Base-by-base conservation (phyloP, 30 jellyfish, hydroid and myxozoan species). In the Chironex yamaguchii region DNA sequence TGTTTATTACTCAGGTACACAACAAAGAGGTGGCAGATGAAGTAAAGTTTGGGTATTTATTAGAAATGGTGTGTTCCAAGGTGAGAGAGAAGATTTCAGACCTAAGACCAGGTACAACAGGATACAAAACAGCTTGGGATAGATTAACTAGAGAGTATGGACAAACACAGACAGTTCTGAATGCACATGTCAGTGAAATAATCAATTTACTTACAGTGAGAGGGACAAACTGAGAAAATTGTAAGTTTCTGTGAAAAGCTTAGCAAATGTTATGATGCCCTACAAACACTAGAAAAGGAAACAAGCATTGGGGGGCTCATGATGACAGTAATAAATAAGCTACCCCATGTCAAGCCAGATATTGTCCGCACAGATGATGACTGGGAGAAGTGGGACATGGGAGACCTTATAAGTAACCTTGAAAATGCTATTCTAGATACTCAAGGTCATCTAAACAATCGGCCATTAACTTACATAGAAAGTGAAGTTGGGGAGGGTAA, bases 81-180 rank as follows among this genome's bases (percentile, higher is more conserved):
- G 85, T 72, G 72, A 51, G n/a, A 72, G 71, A 32, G n/a, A 34
- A 25, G 25, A 36, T 14, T 58, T 79, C 71, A 50, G 42, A 79
- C 4, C 33, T 79, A 62, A 79, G 53, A 36, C 90, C 90, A 17
- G 90, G 82, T 52, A 67, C 81, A 34, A 75, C 65, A 62, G 90
- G 90, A 29, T 54, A 54, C 81, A 54, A 79, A 51, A 63, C 90
- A 54, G 90, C 90, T 62, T 79, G 90, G 90, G 90, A 79, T 33
- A 33, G 62, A 62, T 34, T 79, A 32, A 36, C 81, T 2, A 58
- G 65, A 54, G 82, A 62, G 71, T 79, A 79, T 33, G 90, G 90
- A 25, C 81, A 62, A 79, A 79, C 72, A 4, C 72, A 79, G 36
- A 29, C 27, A 63, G 71, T 79, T 33, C 72, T 79, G 28, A 79